Percentiles rank a stretch among this genome's conserved stretches.
phyloP scores from a whole-genome alignment of 2,888 invertebrate species.

The Periphyllus acericola region DNA sequence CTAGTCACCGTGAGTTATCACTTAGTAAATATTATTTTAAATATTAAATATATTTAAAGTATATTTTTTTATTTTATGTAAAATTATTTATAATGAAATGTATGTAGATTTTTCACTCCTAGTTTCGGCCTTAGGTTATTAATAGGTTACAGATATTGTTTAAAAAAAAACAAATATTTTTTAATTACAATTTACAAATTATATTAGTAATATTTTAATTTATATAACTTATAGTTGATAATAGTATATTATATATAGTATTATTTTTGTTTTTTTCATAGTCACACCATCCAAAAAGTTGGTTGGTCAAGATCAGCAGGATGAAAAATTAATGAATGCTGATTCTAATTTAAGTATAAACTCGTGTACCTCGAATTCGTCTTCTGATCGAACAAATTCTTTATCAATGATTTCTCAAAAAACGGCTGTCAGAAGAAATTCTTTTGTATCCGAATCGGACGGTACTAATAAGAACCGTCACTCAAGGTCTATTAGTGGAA shows the following conservation, averaged over 20 bases:
- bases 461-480: constrained; percentile 64
- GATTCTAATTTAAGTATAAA: constrained; percentile 50
- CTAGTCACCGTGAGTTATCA: constrained; percentile 72
- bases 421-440: constrained; percentile 34
- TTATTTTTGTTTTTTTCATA: background rate
- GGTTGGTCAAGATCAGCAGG: background rate
- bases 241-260: background rate
- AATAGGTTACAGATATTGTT: too few species aligned
- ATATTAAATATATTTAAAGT: background rate
- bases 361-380: constrained; percentile 28
- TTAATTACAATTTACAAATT: too few species aligned
- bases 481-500: constrained; percentile 72
- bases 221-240: background rate
- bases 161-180: too few species aligned
- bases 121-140: too few species aligned
- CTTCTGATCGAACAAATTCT: constrained; percentile 48
- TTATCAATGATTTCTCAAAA: constrained; percentile 50
- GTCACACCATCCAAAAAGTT: constrained; percentile 48
- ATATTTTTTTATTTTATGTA: background rate
- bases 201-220: background rate
- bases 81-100: background rate
- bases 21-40: constrained; percentile 17
- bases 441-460: constrained; percentile 4
- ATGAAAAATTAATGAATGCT: constrained; percentile 39
- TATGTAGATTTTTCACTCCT: too few species aligned